Evolutionary conservation across 2,888 invertebrate genomes (phyloP), one percentile per base, ranked within the genome.

Genomic region (Rhamnusium bicolor): DNA sequence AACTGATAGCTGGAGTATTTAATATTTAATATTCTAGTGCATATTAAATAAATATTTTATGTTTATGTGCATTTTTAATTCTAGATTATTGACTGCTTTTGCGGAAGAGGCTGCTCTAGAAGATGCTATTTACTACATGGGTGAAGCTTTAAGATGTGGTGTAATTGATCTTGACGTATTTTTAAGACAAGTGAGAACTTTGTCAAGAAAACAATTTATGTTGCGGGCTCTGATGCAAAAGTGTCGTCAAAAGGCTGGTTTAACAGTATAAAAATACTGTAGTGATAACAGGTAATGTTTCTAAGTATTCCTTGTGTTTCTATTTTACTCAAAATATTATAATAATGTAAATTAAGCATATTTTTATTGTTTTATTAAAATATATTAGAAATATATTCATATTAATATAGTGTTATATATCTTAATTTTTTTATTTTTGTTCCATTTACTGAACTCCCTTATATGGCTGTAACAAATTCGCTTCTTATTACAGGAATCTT

Each of bases 81-180:
- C 1, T 83, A 95, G 95, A 86, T 92, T 99, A 84, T 89, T 98
- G 74, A 96, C 95, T 89, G 94, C 97, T 53, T 98, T 96, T 90
- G 97, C 98, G 62, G 98, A 99, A 88, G 99, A 99, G 90, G 97
- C 98, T 76, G 98, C 99, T 14, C 92, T 96, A 66, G 99, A 99
- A 90, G 99, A 99, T 91, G 96, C 98, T 74, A 98, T 99, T 85
- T 99, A 99, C 88, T 98, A 98, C 87, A 93, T 99, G 89, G 98
- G 98, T 7, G 98, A 98, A 90, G 98, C 97, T 8, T 89, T 99
- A 74, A 92, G 98, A 77, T 94, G 95, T 82, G 94, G 95, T 75
- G 96, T 97, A 6, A 96, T 99, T 84, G 98, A 98, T 89, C 90
- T 99, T 84, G 98, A 99, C 86, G 95, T 96, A 68, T 99, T 98